Percentiles rank a stretch among this genome's conserved stretches.
phyloP scores from a whole-genome alignment of 2,797 vertebrate genomes.

The Lagocephalus sceleratus region DNA sequence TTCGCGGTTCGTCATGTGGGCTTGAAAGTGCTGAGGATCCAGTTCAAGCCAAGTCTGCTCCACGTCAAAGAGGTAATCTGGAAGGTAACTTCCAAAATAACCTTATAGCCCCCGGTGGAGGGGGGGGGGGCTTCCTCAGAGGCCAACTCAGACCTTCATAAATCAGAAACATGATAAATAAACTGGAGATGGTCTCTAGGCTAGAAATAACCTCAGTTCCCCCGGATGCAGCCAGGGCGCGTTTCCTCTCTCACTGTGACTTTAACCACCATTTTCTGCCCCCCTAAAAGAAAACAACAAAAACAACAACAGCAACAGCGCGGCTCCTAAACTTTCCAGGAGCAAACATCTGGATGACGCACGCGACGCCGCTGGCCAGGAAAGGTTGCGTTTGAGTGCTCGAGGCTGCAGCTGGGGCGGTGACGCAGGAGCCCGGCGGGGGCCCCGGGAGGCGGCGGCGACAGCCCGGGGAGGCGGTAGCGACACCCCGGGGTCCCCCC shows the following conservation, averaged over 20 bases:
- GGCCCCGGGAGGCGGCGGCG: constrained; percentile 19
- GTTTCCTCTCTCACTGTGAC: constrained; percentile 2
- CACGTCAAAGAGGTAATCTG: not conserved
- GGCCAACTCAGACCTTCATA: too few species aligned
- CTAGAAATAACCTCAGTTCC: not conserved
- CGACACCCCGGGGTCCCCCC: constrained; percentile 32
- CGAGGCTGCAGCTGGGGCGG: not conserved
- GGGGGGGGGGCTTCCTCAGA: not conserved
- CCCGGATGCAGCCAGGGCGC: not conserved
- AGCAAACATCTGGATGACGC: constrained; percentile 49
- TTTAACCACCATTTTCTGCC: not conserved
- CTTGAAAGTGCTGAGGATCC: constrained; percentile 62
- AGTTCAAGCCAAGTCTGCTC: constrained; percentile 30
- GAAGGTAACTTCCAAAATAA: not conserved
- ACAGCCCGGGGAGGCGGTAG: constrained; percentile 7
- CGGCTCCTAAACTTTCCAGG: constrained; percentile 2
- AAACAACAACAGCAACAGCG: not conserved
- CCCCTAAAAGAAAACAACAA: not conserved
- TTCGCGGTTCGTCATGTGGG: constrained; percentile 55
- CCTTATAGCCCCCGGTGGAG: not conserved
- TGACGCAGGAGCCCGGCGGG: constrained; percentile 3
- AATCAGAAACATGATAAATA: not conserved
- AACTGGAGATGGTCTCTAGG: not conserved
- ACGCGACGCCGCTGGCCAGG: not conserved
- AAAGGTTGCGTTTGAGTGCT: too few species aligned